phyloP scores from a whole-genome alignment of 2,113 vertebrate species.

The Trichechus manatus region DNA sequence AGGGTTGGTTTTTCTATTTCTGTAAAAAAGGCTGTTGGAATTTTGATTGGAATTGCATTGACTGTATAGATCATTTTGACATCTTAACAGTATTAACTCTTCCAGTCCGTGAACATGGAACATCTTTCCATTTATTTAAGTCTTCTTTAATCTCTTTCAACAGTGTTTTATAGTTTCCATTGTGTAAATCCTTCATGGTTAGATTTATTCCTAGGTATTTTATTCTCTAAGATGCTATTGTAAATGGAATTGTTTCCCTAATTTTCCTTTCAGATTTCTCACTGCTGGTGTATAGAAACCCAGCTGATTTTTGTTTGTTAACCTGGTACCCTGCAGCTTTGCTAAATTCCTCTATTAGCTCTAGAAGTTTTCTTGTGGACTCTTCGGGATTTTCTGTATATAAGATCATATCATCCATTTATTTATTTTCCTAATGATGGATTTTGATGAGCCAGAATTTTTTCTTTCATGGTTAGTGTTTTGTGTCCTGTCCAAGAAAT shows the following conservation, averaged over 20 bases:
- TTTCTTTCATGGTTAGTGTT: conserved; percentile 17
- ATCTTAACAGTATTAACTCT: background rate
- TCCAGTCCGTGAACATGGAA: background rate
- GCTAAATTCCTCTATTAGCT: background rate
- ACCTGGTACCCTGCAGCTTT: background rate
- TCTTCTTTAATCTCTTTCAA: background rate
- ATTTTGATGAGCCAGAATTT: conserved; percentile 4
- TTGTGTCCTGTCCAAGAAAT: background rate
- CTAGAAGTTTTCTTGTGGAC: background rate
- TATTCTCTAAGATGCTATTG: background rate
- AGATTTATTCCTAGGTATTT: background rate
- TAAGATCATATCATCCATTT: background rate
- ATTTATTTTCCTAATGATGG: background rate
- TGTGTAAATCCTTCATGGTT: background rate
- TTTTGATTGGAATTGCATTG: background rate
- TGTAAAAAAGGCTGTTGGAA: background rate
- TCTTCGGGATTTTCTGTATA: background rate
- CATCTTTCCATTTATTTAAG: background rate
- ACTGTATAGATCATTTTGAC: background rate
- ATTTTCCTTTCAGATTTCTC: background rate
- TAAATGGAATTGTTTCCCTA: background rate
- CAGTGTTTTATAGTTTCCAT: background rate
- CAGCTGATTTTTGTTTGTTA: background rate
- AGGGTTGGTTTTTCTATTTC: background rate
- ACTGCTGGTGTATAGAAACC: background rate